These are phyloP conservation scores for Pachyrhynchus sulphureomaculatus DNA, from an alignment of 1,140 invertebrate genomes.

Conservation along the genomic window DNA sequence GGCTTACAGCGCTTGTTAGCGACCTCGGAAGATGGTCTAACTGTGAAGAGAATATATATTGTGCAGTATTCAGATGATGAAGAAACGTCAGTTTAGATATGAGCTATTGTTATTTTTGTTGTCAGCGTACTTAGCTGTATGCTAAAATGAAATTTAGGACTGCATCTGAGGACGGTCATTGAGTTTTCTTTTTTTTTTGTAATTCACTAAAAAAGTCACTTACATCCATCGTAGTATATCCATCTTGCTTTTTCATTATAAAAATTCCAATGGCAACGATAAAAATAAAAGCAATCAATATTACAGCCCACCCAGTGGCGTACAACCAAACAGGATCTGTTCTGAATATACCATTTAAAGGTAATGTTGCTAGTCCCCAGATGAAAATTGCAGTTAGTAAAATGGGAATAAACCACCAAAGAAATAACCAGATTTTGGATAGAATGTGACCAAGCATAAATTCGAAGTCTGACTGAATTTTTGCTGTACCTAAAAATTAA, in stretches of 20 bases:
- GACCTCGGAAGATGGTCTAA: too few species aligned
- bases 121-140: too few species aligned
- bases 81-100: too few species aligned
- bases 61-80: too few species aligned
- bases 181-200: too few species aligned
- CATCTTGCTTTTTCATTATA: constrained; percentile 42
- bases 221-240: constrained; percentile 46
- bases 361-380: constrained; percentile 49
- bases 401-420: constrained; percentile 55
- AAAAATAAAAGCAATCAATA: constrained; percentile 49
- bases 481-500: constrained; percentile 49
- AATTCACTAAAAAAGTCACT: too few species aligned
- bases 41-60: too few species aligned
- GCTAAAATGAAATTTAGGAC: too few species aligned
- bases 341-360: constrained; percentile 28
- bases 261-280: constrained; percentile 52
- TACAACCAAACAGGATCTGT: constrained; percentile 52
- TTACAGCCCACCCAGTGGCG: constrained; percentile 52
- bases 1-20: too few species aligned
- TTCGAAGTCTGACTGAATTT: constrained; percentile 57
- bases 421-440: constrained; percentile 51
- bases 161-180: too few species aligned
- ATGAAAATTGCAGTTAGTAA: constrained; percentile 50
- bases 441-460: constrained; percentile 56
- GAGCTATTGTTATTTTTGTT: too few species aligned